Conservation (phyloP, 2,888 invertebrate genomes). For the Clanis bilineata region DNA sequence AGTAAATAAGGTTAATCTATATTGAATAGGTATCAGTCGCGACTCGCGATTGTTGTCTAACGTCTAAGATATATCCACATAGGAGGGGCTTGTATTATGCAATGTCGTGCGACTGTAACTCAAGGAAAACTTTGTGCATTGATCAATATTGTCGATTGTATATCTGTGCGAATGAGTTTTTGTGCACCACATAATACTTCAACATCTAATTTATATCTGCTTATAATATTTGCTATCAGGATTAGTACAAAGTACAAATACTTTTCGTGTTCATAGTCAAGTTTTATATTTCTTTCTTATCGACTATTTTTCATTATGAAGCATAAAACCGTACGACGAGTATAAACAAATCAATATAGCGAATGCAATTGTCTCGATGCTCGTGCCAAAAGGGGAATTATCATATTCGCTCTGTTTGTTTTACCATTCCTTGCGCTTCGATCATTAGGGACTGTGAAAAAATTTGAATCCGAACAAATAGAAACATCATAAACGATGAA, state of each 20-base stretch:
- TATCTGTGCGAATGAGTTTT: conserved; percentile 7
- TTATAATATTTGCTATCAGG: neutral
- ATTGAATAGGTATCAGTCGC: neutral
- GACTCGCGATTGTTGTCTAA: too few relatives aligned
- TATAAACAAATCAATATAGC: neutral
- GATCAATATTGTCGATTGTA: neutral
- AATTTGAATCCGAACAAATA: neutral
- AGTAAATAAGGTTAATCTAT: too few relatives aligned
- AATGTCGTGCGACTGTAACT: conserved; percentile 5
- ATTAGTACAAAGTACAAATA: neutral
- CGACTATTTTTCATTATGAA: neutral
- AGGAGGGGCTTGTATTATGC: neutral
- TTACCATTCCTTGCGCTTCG: neutral
- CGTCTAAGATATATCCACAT: neutral
- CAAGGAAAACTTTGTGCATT: neutral
- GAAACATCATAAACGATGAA: neutral
- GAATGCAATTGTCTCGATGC: neutral
- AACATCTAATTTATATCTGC: neutral
- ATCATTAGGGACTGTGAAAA: neutral
- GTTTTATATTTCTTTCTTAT: neutral
- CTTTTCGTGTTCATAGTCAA: neutral
- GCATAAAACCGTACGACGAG: neutral
- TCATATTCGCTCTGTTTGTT: neutral
- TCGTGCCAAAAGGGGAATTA: neutral
- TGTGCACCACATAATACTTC: neutral